phyloP scores from a whole-genome alignment of 2,888 invertebrate genomes.

The Latrodectus hesperus region DNA sequence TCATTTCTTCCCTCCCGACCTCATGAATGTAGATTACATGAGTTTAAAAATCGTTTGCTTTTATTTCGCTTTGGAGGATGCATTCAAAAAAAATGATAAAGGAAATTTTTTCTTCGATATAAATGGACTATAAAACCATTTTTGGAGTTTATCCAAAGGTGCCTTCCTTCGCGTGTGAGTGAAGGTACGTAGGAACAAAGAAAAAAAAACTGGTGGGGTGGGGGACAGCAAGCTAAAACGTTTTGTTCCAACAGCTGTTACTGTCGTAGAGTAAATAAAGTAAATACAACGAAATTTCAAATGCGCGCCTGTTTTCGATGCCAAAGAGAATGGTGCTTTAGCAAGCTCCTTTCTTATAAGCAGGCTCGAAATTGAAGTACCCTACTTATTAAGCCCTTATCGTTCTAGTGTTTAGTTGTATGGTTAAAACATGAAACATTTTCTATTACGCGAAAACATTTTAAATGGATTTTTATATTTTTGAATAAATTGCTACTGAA shows the following conservation, averaged over 20 bases:
- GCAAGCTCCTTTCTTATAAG: not conserved
- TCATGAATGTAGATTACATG: too few species aligned
- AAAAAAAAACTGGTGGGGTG: not conserved
- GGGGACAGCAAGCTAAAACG: not conserved
- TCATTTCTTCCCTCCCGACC: too few species aligned
- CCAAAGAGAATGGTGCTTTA: not conserved
- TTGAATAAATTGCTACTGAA: not conserved
- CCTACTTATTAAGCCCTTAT: constrained; percentile 19
- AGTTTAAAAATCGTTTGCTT: too few species aligned
- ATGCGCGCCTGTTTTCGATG: constrained; percentile 16
- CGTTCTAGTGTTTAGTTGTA: not conserved
- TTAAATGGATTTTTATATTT: constrained; percentile 4
- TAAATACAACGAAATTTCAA: constrained; percentile 25
- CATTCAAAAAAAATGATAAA: not conserved
- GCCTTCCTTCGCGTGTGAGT: not conserved
- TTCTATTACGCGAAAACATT: not conserved
- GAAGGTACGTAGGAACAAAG: not conserved
- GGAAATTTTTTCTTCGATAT: not conserved
- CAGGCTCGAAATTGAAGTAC: not conserved
- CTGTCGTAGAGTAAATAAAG: constrained; percentile 21
- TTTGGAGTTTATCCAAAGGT: constrained; percentile 14
- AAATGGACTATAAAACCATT: constrained; percentile 32
- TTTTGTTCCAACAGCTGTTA: constrained; percentile 34
- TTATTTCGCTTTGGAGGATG: not conserved
- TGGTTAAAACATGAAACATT: constrained; percentile 22